A percentile compares a stretch with the other conserved stretches of the same genome.
These are phyloP conservation scores for Merluccius polli DNA, from an alignment of 2,797 vertebrate genomes.

Conservation along the genomic window DNA sequence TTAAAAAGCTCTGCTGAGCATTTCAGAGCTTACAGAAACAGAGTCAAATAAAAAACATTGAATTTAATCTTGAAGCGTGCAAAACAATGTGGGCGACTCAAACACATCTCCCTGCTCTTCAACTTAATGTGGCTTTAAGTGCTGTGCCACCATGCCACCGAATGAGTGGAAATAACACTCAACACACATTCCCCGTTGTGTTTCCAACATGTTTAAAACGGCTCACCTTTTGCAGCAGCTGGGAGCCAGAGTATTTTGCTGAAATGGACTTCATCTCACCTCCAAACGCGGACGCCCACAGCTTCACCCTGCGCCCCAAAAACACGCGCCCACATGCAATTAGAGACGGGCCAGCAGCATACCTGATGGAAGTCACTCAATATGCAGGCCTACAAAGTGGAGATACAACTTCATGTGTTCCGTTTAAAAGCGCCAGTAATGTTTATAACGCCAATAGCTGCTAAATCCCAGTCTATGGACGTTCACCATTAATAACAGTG, in stretches of 20 bases:
- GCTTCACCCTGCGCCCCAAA: constrained; percentile 83
- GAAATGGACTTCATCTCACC: constrained; percentile 99
- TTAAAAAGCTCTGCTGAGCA: not conserved
- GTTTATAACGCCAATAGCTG: not conserved
- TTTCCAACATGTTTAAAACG: constrained; percentile 23
- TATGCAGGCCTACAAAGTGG: not conserved
- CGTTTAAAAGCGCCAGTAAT: not conserved
- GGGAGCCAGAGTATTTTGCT: constrained; percentile 96
- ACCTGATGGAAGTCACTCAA: not conserved
- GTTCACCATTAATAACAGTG: not conserved
- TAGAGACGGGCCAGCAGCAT: not conserved
- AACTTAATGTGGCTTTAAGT: not conserved
- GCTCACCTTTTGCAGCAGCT: constrained; percentile 96
- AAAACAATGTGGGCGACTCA: not conserved
- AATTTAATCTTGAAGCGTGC: not conserved
- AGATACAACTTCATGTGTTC: not conserved
- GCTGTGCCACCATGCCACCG: not conserved
- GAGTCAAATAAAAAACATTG: not conserved
- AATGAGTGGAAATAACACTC: not conserved
- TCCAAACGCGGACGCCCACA: constrained; percentile 98
- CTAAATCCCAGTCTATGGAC: not conserved
- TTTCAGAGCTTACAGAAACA: not conserved
- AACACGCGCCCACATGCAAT: not conserved
- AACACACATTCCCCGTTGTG: not conserved
- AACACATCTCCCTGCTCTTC: too few species aligned